These are phyloP conservation scores for Hypolimnas misippus DNA, from an alignment of 2,888 invertebrate genomes.

Conservation along the genomic window DNA sequence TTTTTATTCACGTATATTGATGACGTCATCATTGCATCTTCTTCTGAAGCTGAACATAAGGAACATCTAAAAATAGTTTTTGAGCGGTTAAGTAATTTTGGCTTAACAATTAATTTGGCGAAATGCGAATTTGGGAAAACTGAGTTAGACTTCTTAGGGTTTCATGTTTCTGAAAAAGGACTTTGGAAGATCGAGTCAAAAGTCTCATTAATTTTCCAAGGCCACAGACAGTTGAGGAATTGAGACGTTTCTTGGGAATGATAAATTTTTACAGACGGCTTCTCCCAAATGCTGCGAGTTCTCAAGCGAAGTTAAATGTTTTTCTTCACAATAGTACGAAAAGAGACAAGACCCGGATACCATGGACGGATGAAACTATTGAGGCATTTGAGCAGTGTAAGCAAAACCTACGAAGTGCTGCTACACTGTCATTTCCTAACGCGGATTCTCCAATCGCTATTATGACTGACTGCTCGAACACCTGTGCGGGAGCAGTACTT, in stretches of 20 bases:
- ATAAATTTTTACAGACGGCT: background rate
- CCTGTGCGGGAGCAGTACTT: no score
- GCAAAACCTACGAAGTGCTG: background rate
- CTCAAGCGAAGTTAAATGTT: background rate
- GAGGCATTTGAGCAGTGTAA: background rate
- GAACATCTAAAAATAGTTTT: background rate
- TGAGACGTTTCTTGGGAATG: background rate
- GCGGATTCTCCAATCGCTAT: no score
- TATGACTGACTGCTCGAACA: no score
- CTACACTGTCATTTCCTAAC: background rate
- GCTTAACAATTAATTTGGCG: background rate
- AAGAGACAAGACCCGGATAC: background rate
- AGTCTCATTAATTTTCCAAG: background rate
- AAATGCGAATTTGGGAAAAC: slow-evolving; percentile 2
- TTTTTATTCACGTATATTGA: background rate
- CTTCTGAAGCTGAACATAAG: background rate
- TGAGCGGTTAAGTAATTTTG: background rate
- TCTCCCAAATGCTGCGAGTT: background rate
- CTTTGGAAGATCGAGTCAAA: slow-evolving; percentile 2
- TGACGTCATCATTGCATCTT: background rate
- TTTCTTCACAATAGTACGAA: background rate
- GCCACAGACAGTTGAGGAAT: slow-evolving; percentile 2
- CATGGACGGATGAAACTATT: background rate
- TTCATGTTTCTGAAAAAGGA: background rate
- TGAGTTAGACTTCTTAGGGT: background rate